Base-by-base conservation (phyloP, 2,113 vertebrate genomes). In the Cettia cetti region DNA sequence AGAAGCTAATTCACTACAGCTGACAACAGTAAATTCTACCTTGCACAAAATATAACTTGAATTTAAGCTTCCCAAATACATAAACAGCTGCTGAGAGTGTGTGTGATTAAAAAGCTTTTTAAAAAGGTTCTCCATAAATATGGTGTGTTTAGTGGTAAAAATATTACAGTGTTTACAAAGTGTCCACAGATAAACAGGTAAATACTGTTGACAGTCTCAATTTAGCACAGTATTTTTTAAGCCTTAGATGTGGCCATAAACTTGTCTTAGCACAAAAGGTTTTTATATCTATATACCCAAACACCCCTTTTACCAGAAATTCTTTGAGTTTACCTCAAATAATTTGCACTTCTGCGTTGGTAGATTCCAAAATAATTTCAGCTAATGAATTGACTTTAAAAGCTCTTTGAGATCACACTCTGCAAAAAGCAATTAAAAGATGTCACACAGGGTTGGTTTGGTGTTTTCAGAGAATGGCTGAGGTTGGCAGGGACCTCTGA, bases 181-280 rank as follows among this genome's bases (percentile, higher is more conserved):
- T 18, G 86, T 16, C 89, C 74, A 69, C 42, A 89, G 45, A 85
- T 30, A 86, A 92, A 94, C 57, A 89, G 47, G 68, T 31, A 97
- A 92, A 89, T 80, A 52, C 6, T 35, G 70, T 7, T 35, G 53
- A 47, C 1, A 4, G 33, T 26, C 75, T 80, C 56, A 37, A 54
- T 82, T 80, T 83, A 86, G 82, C 35, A 71, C 30, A 59, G 9
- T 44, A 18, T 23, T 80, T 93, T 85, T 79, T 45, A 53, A 75
- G 68, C 40, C 28, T 53, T 69, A 92, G 70, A 57, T n/a, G 50
- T 61, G 26, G 33, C 37, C 52, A 64, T 56, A 44, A 86, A 47
- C 31, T 86, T 74, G 9, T 8, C 79, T 5, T 47, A 66, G 53
- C 49, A 83, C 24, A 77, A 76, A 69, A 83, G 27, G 7, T 5